A percentile compares a stretch with the other conserved stretches of the same genome.
These are phyloP conservation scores for Xyrauchen texanus DNA, from an alignment of 2,113 vertebrate genomes.

Conservation along the genomic window DNA sequence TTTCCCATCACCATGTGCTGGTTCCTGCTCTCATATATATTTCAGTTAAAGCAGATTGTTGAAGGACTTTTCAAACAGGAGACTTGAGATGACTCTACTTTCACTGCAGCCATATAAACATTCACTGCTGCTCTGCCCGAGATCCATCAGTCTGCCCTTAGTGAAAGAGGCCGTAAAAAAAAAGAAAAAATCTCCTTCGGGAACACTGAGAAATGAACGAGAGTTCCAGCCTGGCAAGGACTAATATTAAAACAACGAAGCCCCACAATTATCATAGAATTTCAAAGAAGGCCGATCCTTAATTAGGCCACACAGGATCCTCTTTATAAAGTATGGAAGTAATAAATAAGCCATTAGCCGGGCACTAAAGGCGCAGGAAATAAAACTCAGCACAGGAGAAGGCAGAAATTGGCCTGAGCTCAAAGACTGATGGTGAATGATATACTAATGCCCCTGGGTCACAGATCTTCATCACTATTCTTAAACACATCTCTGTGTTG, in stretches of 20 bases:
- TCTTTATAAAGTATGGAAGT: conserved; percentile 76
- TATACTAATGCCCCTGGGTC: conserved; percentile 49
- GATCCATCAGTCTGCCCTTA: conserved; percentile 65
- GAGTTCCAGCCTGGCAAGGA: conserved; percentile 69
- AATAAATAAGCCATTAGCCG: conserved; percentile 81
- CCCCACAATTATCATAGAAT: conserved; percentile 77
- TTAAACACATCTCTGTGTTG: conserved; percentile 29
- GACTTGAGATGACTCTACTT: conserved; percentile 61
- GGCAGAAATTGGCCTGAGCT: conserved; percentile 66
- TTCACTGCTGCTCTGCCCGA: conserved; percentile 67
- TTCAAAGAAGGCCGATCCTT: conserved; percentile 74
- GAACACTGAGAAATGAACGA: conserved; percentile 63
- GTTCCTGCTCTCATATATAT: conserved; percentile 35
- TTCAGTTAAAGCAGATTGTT: conserved; percentile 32
- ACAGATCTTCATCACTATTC: conserved; percentile 48
- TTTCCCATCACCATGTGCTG: neutral
- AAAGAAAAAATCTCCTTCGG: conserved; percentile 57
- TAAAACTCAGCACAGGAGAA: conserved; percentile 66
- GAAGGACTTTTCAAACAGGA: conserved; percentile 57
- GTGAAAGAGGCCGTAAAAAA: conserved; percentile 54
- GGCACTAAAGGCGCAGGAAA: conserved; percentile 69
- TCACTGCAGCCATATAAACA: conserved; percentile 68
- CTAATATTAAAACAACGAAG: conserved; percentile 83
- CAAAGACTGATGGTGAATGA: conserved; percentile 57
- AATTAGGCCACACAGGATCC: conserved; percentile 82